Percentiles rank a stretch among this genome's conserved stretches.
Evolutionary conservation across 35 echinoderm and acorn worm genomes (phyloP).

Genomic region (Lytechinus variegatus): DNA sequence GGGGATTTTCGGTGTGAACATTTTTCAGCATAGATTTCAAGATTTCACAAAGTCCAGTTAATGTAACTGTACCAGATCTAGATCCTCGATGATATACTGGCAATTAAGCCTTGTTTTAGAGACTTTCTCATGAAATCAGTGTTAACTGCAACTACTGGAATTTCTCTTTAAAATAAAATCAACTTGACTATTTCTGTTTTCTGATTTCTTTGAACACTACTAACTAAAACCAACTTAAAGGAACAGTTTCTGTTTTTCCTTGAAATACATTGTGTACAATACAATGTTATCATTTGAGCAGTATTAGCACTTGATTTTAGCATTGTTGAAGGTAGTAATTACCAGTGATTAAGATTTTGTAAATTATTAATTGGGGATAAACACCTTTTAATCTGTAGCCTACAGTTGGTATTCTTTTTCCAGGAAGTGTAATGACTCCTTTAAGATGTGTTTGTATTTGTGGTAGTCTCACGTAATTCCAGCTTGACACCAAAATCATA

Average conservation of each 20-base stretch:
- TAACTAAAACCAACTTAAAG: background rate
- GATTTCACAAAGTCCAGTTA: too few species aligned
- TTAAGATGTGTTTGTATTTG: too few species aligned
- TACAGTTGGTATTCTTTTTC: background rate
- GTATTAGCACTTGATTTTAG: background rate
- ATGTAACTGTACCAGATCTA: too few species aligned
- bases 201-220: background rate
- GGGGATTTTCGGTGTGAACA: too few species aligned
- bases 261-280: background rate
- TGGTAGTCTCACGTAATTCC: too few species aligned
- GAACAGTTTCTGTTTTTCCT: background rate
- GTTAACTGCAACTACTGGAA: too few species aligned
- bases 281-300: background rate
- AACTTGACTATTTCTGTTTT: too few species aligned
- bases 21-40: too few species aligned
- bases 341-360: background rate
- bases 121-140: too few species aligned
- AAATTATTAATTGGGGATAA: background rate
- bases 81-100: too few species aligned
- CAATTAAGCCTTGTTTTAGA: too few species aligned
- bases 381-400: background rate
- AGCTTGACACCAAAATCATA: background rate
- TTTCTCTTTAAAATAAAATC: too few species aligned
- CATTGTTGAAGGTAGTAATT: background rate
- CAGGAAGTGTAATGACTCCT: background rate